Evolutionary conservation across 2,888 invertebrate species (phyloP).

Genomic region (Calliopum simillimum): DNA sequence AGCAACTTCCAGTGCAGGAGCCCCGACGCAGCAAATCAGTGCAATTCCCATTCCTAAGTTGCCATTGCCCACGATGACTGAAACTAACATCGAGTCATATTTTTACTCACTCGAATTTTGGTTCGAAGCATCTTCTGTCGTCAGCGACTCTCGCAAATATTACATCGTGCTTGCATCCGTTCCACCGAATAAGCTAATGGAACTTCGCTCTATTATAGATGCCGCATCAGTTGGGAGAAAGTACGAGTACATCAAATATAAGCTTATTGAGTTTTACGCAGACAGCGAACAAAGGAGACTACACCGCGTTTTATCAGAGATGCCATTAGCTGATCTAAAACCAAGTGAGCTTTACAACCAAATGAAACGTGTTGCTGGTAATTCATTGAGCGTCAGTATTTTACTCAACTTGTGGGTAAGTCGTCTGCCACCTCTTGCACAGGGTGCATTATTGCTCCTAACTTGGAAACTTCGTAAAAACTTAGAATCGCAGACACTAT

Average conservation of each 20-base stretch:
- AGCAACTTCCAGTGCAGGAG: too few relatives aligned
- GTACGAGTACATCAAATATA: not conserved
- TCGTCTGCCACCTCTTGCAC: not conserved
- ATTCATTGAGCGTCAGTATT: not conserved
- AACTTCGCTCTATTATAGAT: not conserved
- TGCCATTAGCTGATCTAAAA: not conserved
- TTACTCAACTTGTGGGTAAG: not conserved
- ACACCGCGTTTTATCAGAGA: not conserved
- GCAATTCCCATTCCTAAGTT: not conserved
- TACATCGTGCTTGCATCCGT: not conserved
- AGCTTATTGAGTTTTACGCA: not conserved
- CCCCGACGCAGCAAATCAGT: not conserved
- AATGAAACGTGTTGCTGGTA: not conserved
- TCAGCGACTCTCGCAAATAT: slow-evolving; percentile 1
- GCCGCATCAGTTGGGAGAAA: not conserved
- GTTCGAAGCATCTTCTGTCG: too few relatives aligned
- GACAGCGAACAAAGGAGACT: not conserved
- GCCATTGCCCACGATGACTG: not conserved
- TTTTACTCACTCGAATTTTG: not conserved
- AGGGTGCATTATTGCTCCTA: not conserved
- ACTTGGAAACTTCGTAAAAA: not conserved
- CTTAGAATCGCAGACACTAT: not conserved
- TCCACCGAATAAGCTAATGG: not conserved
- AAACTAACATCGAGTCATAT: not conserved
- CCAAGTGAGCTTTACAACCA: not conserved